Evolutionary conservation across 2,888 invertebrate species (phyloP), one percentile per base, ranked within the genome.

Genomic region (Brachynemurus nebulosus): DNA sequence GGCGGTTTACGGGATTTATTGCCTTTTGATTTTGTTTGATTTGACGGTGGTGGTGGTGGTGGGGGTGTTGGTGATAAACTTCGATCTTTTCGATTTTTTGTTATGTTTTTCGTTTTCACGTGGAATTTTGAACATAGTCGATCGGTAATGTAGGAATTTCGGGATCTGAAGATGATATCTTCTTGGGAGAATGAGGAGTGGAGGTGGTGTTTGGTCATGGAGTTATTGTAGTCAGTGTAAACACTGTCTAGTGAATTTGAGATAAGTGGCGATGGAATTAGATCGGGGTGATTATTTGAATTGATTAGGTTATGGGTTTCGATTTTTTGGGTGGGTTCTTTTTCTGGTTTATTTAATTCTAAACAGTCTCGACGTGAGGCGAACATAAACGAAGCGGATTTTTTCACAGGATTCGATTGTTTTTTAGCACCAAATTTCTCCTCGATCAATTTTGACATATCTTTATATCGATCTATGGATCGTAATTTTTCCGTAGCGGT

Each of bases 61-160:
- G n/a, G n/a, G n/a, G n/a, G n/a, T n/a, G n/a, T n/a, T 50, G 69
- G n/a, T n/a, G n/a, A n/a, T n/a, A n/a, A n/a, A n/a, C n/a, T n/a
- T n/a, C n/a, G n/a, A n/a, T n/a, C 51, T 52, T 40, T 52, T 52
- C 17, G n/a, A 9, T 40, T 17, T 20, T 19, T 40, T 8, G 33
- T 14, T 14, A 44, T 35, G 17, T 45, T 45, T 23, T 79, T 78
- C 5, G 80, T 79, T 62, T 80, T 80, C 1, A 79, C 79, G 52
- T 80, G 78, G 54, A 80, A 80, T 59, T 80, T 79, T 3, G 76
- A 75, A 60, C 77, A 80, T 20, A 80, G 63, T 53, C 79, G 75
- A 52, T 79, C 77, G 11, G 79, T 80, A 33, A 80, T 80, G 50
- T 70, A 79, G 0, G 78, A 78, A 53, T 76, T 55, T 27, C 52